Base-by-base conservation (phyloP, 1,140 invertebrate genomes). In the Zaprionus davidi region DNA sequence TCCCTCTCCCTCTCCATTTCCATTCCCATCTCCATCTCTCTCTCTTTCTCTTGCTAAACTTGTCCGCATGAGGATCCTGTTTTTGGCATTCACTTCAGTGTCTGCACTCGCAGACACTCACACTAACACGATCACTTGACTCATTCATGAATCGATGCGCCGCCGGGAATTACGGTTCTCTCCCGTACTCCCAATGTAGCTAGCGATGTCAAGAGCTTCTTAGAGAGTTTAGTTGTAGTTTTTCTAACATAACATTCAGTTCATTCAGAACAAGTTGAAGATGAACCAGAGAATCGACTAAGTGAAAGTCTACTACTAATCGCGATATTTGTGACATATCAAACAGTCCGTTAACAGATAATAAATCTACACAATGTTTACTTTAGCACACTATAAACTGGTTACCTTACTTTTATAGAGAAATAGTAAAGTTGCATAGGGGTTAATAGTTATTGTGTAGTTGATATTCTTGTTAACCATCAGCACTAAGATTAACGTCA, bases 71-170 rank as follows among this genome's bases (percentile, higher is more conserved):
- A 41, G 55, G 56, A 76, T 76, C 73, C 73, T 76, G 73, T 76
- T 76, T 76, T 58, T 31, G 24, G 34, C 36, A 65, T 53, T 71
- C 53, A 57, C 67, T 51, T 44, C n/a, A 51, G 34, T n/a, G n/a
- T n/a, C 44, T n/a, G 36, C 31, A 24, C 51, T 26, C 38, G n/a
- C 41, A 46, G 6, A 20, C 46, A 51, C 12, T 12, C 20, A 24
- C 46, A 51, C 46, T 9, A n/a, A 17, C n/a, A 6, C n/a, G 7
- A 11, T 22, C 73, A 71, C 68, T 76, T 76, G 73, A 76, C 68
- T 76, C 73, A 71, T 76, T 76, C 68, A 76, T 65, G 56, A 41
- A 31, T 64, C 17, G 15, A 31, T 58, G 59, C 65, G 26, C 24
- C 67, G 53, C 17, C 55, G 63, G 55, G 46, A 70, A 62, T 46